Evolutionary conservation across 2,113 vertebrate genomes (phyloP), one percentile per base, ranked within the genome.

Genomic region (Clarias batrachus): DNA sequence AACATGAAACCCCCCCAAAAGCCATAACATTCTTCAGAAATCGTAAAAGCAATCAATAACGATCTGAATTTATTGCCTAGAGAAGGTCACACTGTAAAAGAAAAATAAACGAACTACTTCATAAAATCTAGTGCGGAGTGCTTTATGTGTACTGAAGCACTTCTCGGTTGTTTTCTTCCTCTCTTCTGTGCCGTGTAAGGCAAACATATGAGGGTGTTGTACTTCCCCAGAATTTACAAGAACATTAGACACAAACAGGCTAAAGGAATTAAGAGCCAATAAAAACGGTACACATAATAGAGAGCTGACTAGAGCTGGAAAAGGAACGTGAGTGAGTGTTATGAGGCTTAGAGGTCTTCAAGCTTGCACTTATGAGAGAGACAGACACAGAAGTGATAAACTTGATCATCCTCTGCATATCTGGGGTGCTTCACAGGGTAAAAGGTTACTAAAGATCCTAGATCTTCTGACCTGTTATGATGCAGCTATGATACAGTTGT

Each of bases 181-280:
- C 63, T 83, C 33, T 56, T 84, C 52, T 12, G 60, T 74, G 83
- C 70, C 23, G 68, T 62, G 56, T 84, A 33, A 74, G 30, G 66
- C 52, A 84, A 84, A 57, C 66, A 60, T 27, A 60, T 2, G 70
- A n/a, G 56, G 6, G 33, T 62, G 70, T 23, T 13, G 0, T 27
- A 82, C 16, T 66, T 82, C 19, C 37, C 62, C n/a, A 66, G 37
- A 82, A 66, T 52, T 52, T 17, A 48, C 12, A 6, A 52, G 80
- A 52, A 82, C 60, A 65, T 3, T 17, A 16, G 33, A 65, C 23
- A 21, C 62, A 66, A 54, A 82, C 3, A 48, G 41, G 3, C 54
- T n/a, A 27, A 17, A 54, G 41, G 27, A 66, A 65, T 66, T 19
- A 82, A 66, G 62, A 60, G 37, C 7, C 37, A 52, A 62, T 60